Base-by-base conservation (phyloP, 1,140 invertebrate genomes). In the Andrena cerasifolii region DNA sequence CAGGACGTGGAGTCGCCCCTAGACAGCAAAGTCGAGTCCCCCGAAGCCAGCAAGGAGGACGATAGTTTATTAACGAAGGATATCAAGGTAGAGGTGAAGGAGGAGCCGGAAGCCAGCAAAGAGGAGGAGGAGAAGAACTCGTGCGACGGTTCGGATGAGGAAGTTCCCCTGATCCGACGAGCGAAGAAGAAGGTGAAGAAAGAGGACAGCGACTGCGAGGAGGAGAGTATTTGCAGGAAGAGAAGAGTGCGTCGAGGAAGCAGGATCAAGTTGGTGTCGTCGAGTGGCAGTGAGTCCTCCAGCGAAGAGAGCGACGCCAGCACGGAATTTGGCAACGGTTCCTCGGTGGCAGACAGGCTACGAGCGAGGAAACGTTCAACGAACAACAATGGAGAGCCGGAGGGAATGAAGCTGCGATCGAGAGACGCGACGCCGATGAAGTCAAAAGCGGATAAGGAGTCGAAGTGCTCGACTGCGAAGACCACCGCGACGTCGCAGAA, bases 311-410 rank as follows among this genome's bases (percentile, higher is more conserved):
- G 88, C 58, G 91, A 92, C 45, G 79, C 28, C 1, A 89, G 89
- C n/a, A 66, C 79, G 0, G 82, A 86, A 59, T 82, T 84, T 16
- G 84, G 79, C 10, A 63, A 82, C n/a, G 86, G 84, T 63, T 87
- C 90, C 1, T 86, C 90, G 1, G 91, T 93, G 0, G 92, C 92
- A 0, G 89, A 91, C 40, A 84, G 92, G 73, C 65, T 93, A 16
- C 81, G 91, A 1, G 87, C 88, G 2, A 86, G 91, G 8, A 93
- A 92, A 77, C 89, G 90, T 7, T 70, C 84, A 12, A 77, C 53
- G 0, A 83, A 54, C n/a, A 82, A 72, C 31, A 21, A 28, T n/a
- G 53, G 33, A 0, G 82, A 78, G 10, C 1, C 5, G 8, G 89
- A 89, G 67, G 89, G 89, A 0, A 89, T 91, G 91, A 89, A 91